Base-by-base conservation (phyloP, 2,113 vertebrate genomes). In the Xiphorhynchus elegans region DNA sequence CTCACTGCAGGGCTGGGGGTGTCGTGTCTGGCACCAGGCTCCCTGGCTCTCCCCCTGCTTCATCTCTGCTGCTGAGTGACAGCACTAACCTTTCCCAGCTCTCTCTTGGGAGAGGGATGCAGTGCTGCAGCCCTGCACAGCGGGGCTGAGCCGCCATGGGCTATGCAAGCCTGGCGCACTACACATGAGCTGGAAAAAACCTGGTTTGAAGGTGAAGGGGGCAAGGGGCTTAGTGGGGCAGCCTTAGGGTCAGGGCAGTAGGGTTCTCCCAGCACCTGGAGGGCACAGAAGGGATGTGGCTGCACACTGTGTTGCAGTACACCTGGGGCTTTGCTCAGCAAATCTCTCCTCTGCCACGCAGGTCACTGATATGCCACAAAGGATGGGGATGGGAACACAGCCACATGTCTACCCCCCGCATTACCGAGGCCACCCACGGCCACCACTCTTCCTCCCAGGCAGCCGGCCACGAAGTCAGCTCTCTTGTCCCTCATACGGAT, bases 401-500 rank as follows among this genome's bases (percentile, higher is more conserved):
- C 56, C 56, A 75, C 14, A 3, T 1, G 35, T 28, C 70, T 39
- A 59, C 10, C 14, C 67, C 56, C 13, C 5, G 26, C 74, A 96
- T 98, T 97, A 99, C 99, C 99, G 5, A 99, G 98, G 83, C 99
- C 99, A 16, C 99, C 99, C 11, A 98, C 89, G 4, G 98, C 99
- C 78, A 99, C 98, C 73, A 99, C 98, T 88, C 98, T 97, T 97
- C 99, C 99, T 78, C 99, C 99, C 47, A 99, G 98, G 78, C 97
- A 99, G 64, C 99, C 99, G 5, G 99, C 98, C 93, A 99, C 98
- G 44, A 99, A 99, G 97, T 99, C 99, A 0, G 99, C 99, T 91
- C 99, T 98, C 97, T 99, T 99, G 96, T 99, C 99, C 95, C 98
- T 99, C 99, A 99, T 99, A 84, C 99, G 98, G 72, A 98, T 97